These are phyloP conservation scores for Andrena bicolor DNA, from an alignment of 2,888 invertebrate genomes.

Conservation along the genomic window DNA sequence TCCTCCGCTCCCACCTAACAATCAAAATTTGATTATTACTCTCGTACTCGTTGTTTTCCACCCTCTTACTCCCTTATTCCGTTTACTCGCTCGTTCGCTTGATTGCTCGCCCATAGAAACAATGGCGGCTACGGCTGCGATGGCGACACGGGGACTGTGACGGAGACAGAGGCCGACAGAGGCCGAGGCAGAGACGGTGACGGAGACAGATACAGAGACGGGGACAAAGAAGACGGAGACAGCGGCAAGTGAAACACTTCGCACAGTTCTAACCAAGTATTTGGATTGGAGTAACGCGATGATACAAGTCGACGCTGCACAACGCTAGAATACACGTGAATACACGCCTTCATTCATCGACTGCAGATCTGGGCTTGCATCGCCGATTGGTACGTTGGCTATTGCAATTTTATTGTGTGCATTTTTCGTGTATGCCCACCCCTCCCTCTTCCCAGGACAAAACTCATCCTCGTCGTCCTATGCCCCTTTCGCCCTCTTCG, in stretches of 20 bases:
- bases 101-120: conserved; percentile 41
- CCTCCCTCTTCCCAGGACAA: neutral
- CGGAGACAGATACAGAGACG: no score
- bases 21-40: neutral
- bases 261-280: conserved; percentile 10
- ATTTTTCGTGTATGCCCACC: conserved; percentile 6
- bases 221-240: neutral
- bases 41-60: neutral
- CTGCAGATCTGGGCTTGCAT: neutral
- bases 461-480: conserved; percentile 3
- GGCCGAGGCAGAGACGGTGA: no score
- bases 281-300: conserved; percentile 12
- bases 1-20: neutral
- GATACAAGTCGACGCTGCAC: conserved; percentile 2
- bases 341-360: conserved; percentile 30
- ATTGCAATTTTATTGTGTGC: conserved; percentile 15
- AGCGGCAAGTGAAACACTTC: neutral
- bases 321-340: conserved; percentile 22
- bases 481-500: neutral
- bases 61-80: neutral
- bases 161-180: no score
- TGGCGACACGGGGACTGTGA: no score
- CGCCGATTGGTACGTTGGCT: conserved; percentile 12
- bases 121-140: conserved; percentile 49
- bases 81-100: conserved; percentile 41